These are phyloP conservation scores for Pseudoatta argentina DNA, from an alignment of 1,140 invertebrate species.

Conservation along the genomic window DNA sequence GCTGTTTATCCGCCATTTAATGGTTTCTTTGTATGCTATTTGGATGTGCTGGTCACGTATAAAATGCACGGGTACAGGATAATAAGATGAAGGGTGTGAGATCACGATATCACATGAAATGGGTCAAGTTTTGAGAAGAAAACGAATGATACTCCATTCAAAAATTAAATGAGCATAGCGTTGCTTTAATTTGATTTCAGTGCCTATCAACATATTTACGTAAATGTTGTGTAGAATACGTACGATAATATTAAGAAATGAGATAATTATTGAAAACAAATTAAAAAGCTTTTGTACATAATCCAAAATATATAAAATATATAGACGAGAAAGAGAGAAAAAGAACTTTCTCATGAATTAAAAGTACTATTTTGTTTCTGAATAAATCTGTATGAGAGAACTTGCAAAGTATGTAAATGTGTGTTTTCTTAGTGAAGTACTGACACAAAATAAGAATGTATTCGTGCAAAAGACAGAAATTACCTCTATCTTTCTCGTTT, in stretches of 20 bases:
- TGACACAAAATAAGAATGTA: background rate
- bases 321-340: background rate
- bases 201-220: background rate
- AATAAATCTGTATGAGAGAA: background rate
- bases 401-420: slow-evolving; percentile 13
- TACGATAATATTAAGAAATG: background rate
- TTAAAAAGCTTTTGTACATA: background rate
- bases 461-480: background rate
- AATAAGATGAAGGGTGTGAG: slow-evolving; percentile 49
- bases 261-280: background rate
- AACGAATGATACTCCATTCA: background rate
- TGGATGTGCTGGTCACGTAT: slow-evolving; percentile 60
- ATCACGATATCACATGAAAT: slow-evolving; percentile 38
- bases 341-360: background rate
- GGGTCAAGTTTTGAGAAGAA: slow-evolving; percentile 31
- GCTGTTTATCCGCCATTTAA: slow-evolving; percentile 74
- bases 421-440: background rate
- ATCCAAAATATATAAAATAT: background rate
- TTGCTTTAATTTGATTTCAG: background rate
- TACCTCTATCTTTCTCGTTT: background rate
- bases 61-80: slow-evolving; percentile 43
- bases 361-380: slow-evolving; percentile 14
- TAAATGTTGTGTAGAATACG: background rate
- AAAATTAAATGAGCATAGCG: slow-evolving; percentile 27
- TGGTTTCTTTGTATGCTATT: slow-evolving; percentile 45